These are phyloP conservation scores for Brachionus koreanus DNA, from an alignment of 1,140 invertebrate genomes.

Conservation along the genomic window DNA sequence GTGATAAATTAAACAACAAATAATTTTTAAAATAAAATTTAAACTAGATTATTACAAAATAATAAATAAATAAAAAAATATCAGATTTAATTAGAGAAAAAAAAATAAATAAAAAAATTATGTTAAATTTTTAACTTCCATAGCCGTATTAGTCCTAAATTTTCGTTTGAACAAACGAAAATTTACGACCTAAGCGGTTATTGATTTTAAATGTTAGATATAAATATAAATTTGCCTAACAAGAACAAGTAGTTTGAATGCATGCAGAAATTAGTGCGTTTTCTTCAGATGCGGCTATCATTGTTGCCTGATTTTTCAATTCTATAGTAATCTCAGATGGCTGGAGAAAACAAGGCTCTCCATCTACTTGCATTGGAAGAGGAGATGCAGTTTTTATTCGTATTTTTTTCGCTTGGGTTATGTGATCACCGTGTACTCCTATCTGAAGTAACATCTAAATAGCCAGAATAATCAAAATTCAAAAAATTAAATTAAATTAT, in stretches of 20 bases:
- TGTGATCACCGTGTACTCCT: conserved; percentile 29
- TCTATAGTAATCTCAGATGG: conserved; percentile 28
- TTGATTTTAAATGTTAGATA: not conserved
- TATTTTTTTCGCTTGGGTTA: conserved; percentile 29
- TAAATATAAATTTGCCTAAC: not conserved
- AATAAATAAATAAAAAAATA: not conserved
- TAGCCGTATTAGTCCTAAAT: not conserved
- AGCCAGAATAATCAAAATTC: not conserved
- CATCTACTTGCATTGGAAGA: conserved; percentile 44
- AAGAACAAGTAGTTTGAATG: not conserved
- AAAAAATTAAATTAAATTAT: not conserved
- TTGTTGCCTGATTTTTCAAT: conserved; percentile 31
- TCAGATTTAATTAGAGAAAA: not conserved
- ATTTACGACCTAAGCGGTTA: not conserved
- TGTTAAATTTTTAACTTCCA: not conserved
- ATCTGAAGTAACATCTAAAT: conserved; percentile 42
- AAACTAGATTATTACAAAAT: not conserved
- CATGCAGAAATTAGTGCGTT: not conserved
- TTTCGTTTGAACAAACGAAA: not conserved
- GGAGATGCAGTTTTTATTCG: not conserved
- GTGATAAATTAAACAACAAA: not conserved
- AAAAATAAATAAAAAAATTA: not conserved
- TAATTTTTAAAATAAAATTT: not conserved
- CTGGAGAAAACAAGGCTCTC: conserved; percentile 26
- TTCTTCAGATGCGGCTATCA: not conserved